phyloP scores from a whole-genome alignment of 2,888 invertebrate genomes.

The Cheilosia vernalis region DNA sequence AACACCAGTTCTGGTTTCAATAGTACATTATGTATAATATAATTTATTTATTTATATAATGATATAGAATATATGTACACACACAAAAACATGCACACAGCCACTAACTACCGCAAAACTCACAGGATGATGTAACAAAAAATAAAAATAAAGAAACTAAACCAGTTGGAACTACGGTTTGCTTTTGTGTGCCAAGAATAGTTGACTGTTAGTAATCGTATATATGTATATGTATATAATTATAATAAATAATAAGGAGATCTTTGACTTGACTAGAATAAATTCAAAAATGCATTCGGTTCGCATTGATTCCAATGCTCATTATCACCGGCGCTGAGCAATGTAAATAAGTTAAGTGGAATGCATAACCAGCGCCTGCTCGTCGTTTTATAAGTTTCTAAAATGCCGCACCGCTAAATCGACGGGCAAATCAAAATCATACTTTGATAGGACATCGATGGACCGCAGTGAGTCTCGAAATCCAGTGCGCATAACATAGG shows the following conservation, averaged over 20 bases:
- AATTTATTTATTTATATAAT: conserved; percentile 50
- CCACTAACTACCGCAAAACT: conserved; percentile 48
- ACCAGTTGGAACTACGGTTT: conserved; percentile 19
- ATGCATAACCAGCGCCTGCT: conserved; percentile 55
- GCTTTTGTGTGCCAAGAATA: conserved; percentile 38
- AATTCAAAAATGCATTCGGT: conserved; percentile 29
- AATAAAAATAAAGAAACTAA: conserved; percentile 17
- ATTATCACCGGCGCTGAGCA: conserved; percentile 5
- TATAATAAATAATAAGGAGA: conserved; percentile 54
- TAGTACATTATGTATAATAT: conserved; percentile 10
- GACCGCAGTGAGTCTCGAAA: conserved; percentile 97
- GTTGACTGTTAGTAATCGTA: conserved; percentile 21
- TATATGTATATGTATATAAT: background rate
- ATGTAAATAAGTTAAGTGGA: conserved; percentile 39
- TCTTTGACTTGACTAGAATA: conserved; percentile 64
- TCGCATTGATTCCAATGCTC: conserved; percentile 25
- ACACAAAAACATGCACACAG: conserved; percentile 57
- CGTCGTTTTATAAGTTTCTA: conserved; percentile 92
- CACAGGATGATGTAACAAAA: conserved; percentile 18
- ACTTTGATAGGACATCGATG: conserved; percentile 92
- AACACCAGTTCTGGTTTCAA: no score
- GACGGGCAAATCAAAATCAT: conserved; percentile 96
- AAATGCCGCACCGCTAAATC: conserved; percentile 98
- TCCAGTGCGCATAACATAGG: conserved; percentile 97
- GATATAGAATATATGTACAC: conserved; percentile 56